phyloP scores from a whole-genome alignment of 2,797 vertebrate genomes.

The Nothura maculosa region DNA sequence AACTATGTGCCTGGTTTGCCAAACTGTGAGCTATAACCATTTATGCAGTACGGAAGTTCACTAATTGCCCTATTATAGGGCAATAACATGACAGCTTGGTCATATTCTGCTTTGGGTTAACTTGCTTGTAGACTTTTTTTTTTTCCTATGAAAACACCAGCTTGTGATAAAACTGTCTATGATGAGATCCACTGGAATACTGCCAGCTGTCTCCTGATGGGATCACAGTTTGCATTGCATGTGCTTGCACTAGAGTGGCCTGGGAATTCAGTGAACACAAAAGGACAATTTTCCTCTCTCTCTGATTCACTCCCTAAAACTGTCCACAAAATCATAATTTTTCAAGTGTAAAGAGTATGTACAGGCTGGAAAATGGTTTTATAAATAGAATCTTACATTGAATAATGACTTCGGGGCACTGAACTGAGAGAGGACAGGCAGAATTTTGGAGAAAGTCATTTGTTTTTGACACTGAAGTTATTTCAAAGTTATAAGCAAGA shows the following conservation, averaged over 20 bases:
- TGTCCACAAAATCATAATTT: conserved; percentile 62
- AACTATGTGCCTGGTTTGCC: neutral
- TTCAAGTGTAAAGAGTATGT: conserved; percentile 61
- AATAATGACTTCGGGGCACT: conserved; percentile 62
- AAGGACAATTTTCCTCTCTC: conserved; percentile 60
- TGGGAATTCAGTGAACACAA: conserved; percentile 47
- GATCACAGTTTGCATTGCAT: neutral
- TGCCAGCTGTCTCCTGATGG: conserved; percentile 1
- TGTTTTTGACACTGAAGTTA: conserved; percentile 75
- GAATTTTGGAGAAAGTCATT: conserved; percentile 61
- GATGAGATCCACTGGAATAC: conserved; percentile 39
- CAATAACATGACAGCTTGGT: neutral
- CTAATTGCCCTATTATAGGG: neutral
- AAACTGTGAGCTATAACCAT: neutral
- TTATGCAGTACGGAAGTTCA: neutral
- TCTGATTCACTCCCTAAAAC: conserved; percentile 36
- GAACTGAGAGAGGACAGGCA: conserved; percentile 60
- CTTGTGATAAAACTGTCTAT: conserved; percentile 47
- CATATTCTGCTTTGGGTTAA: conserved; percentile 25
- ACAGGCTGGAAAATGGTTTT: conserved; percentile 52
- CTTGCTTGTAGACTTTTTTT: neutral
- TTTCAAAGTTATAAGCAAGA: conserved; percentile 75
- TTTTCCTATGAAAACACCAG: conserved; percentile 35
- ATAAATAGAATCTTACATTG: conserved; percentile 57
- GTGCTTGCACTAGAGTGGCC: neutral